Evolutionary conservation across 2,888 invertebrate species (phyloP).

Genomic region (Dendrolimus houi): DNA sequence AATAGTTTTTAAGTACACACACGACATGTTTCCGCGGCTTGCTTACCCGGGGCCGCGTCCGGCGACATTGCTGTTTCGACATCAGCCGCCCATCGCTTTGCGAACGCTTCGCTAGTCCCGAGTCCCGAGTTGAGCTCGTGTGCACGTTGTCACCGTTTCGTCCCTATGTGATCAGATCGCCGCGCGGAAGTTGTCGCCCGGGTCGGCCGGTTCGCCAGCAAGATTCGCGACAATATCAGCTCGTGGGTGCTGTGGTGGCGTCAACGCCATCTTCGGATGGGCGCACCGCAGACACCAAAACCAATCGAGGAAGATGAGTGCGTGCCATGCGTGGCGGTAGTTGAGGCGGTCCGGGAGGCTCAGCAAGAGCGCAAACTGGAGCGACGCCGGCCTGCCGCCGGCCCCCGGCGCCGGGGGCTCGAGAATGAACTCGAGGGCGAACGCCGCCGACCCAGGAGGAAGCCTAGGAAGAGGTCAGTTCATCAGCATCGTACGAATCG

Average conservation of each 20-base stretch:
- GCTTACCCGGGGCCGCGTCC: constrained; percentile 15
- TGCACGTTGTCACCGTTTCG: constrained; percentile 10
- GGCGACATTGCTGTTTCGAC: constrained; percentile 33
- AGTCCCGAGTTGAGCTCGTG: constrained; percentile 5
- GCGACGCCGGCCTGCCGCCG: constrained; percentile 37
- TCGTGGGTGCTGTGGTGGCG: constrained; percentile 74
- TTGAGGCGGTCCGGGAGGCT: constrained; percentile 37
- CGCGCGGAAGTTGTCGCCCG: constrained; percentile 25
- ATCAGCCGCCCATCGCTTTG: constrained; percentile 44
- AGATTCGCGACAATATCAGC: constrained; percentile 68
- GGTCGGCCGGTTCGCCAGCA: constrained; percentile 35
- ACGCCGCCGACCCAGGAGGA: constrained; percentile 48
- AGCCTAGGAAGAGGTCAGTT: constrained; percentile 47
- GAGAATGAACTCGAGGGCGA: constrained; percentile 58
- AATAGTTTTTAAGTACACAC: constrained; percentile 38
- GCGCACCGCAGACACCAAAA: constrained; percentile 70
- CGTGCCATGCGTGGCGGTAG: constrained; percentile 52
- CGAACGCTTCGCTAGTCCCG: constrained; percentile 31
- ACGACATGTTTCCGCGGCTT: constrained; percentile 44
- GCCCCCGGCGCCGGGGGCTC: constrained; percentile 52
- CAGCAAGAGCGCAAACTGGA: constrained; percentile 53
- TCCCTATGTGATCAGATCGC: constrained; percentile 18
- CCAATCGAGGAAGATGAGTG: constrained; percentile 58
- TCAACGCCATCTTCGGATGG: constrained; percentile 69
- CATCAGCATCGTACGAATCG: no score